A percentile compares a stretch with the other conserved stretches of the same genome.
These are phyloP conservation scores for Calliopum simillimum DNA, from an alignment of 2,888 invertebrate species.

Conservation along the genomic window DNA sequence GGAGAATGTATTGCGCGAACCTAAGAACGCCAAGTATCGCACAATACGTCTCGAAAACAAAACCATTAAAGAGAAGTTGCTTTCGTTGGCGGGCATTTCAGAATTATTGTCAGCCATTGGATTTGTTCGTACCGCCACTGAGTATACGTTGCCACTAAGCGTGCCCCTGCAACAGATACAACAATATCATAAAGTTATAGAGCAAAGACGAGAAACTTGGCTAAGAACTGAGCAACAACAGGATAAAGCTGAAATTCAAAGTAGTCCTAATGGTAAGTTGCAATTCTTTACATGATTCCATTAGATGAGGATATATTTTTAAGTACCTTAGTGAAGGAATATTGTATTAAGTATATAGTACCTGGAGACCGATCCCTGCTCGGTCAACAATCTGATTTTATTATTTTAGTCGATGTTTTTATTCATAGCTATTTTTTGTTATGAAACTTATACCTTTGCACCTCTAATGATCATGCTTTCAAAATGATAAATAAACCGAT, in stretches of 20 bases:
- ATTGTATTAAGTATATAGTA: too few relatives aligned
- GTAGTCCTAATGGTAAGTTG: neutral
- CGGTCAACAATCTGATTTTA: too few relatives aligned
- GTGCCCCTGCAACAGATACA: slow-evolving; percentile 60
- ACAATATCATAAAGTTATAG: slow-evolving; percentile 60
- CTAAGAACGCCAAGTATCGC: slow-evolving; percentile 63
- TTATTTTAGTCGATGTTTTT: too few relatives aligned
- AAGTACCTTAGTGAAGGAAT: too few relatives aligned
- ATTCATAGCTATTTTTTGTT: too few relatives aligned
- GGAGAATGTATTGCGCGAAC: slow-evolving; percentile 64
- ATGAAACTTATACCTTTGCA: too few relatives aligned
- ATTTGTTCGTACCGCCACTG: slow-evolving; percentile 51
- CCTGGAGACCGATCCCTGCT: too few relatives aligned
- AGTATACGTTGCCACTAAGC: slow-evolving; percentile 56
- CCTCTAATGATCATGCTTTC: too few relatives aligned
- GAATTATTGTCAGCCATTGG: slow-evolving; percentile 63
- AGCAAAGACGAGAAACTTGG: slow-evolving; percentile 56
- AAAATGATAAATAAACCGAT: too few relatives aligned
- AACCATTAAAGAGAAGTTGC: slow-evolving; percentile 63
- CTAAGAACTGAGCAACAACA: slow-evolving; percentile 41
- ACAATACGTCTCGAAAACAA: slow-evolving; percentile 64
- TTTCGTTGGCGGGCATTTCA: slow-evolving; percentile 58
- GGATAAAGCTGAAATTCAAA: slow-evolving; percentile 31
- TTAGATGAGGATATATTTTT: too few relatives aligned
- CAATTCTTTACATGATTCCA: neutral